phyloP scores from a whole-genome alignment of 1,140 invertebrate species.

The Arctopsyche grandis region DNA sequence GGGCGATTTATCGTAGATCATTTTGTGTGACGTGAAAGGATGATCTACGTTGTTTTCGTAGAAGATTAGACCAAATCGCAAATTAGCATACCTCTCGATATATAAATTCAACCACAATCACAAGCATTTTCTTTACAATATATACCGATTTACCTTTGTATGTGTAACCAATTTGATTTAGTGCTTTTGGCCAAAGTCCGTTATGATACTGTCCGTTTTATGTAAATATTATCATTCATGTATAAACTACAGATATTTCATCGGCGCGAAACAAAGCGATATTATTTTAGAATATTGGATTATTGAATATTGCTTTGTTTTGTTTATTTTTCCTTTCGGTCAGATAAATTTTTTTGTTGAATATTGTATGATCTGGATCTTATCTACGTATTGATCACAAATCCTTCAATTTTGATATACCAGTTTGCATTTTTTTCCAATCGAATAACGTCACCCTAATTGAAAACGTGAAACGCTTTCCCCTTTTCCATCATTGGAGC shows the following conservation, averaged over 20 bases:
- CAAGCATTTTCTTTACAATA: too few relatives aligned
- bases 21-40: not conserved
- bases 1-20: not conserved
- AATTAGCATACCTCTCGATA: not conserved
- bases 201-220: too few relatives aligned
- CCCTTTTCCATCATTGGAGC: not conserved
- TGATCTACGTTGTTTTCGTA: conserved; percentile 2
- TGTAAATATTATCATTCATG: too few relatives aligned
- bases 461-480: not conserved
- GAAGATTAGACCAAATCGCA: not conserved
- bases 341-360: not conserved
- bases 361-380: not conserved
- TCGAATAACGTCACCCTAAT: conserved; percentile 19
- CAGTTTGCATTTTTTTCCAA: conserved; percentile 19
- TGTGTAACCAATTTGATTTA: too few relatives aligned
- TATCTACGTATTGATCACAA: not conserved
- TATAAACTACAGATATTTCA: too few relatives aligned
- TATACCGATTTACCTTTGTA: too few relatives aligned
- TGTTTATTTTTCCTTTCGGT: too few relatives aligned
- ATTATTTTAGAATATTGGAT: too few relatives aligned
- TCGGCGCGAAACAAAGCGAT: too few relatives aligned
- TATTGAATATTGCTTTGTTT: too few relatives aligned
- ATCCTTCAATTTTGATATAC: not conserved
- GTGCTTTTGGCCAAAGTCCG: too few relatives aligned
- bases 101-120: not conserved